These are phyloP conservation scores for Sus cebifrons DNA, from an alignment of 2,797 vertebrate genomes.

Conservation along the genomic window DNA sequence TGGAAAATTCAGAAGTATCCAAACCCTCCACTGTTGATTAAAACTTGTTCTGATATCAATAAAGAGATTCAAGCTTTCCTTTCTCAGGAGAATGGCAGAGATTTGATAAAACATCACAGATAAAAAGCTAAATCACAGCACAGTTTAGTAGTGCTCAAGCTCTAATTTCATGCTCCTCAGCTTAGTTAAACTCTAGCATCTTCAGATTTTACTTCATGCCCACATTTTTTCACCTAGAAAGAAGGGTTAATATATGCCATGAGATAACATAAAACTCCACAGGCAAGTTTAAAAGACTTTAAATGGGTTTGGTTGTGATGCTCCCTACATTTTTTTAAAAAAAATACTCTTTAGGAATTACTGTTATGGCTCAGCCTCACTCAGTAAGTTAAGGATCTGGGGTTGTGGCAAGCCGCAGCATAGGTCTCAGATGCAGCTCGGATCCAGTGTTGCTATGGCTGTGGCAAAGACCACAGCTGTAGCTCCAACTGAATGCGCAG, in stretches of 20 bases:
- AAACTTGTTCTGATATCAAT: conserved; percentile 51
- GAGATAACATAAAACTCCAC: not conserved
- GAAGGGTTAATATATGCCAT: not conserved
- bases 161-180: not conserved
- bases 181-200: not conserved
- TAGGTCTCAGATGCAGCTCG: too few species aligned
- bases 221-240: conserved; percentile 25
- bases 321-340: not conserved
- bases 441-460: too few species aligned
- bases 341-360: not conserved
- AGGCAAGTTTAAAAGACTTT: not conserved
- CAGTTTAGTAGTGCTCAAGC: not conserved
- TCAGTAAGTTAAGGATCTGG: too few species aligned
- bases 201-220: not conserved
- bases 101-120: conserved; percentile 1
- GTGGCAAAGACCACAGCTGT: too few species aligned
- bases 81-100: not conserved
- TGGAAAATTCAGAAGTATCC: conserved; percentile 55
- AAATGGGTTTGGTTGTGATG: not conserved
- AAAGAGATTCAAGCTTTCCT: conserved; percentile 36
- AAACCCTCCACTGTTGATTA: conserved; percentile 64
- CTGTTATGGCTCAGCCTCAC: too few species aligned
- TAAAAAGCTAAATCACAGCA: not conserved
- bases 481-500: too few species aligned
- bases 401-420: too few species aligned